phyloP scores from a whole-genome alignment of 2,888 invertebrate genomes.

The Steinernema hermaphroditum region DNA sequence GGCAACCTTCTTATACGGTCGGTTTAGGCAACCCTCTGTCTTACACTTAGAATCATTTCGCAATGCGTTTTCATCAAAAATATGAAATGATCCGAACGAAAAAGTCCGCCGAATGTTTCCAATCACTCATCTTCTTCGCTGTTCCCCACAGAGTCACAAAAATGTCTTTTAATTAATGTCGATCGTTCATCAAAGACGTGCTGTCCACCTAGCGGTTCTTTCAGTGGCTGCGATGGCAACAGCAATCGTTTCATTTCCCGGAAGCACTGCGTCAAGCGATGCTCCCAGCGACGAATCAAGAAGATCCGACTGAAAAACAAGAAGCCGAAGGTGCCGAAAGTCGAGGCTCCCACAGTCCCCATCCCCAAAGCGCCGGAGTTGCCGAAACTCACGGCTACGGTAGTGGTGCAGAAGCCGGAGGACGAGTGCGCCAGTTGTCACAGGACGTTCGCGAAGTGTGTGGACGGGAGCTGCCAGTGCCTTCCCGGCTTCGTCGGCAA shows the following conservation, averaged over 20 bases:
- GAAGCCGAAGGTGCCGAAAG: neutral
- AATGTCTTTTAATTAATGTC: neutral
- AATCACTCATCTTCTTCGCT: neutral
- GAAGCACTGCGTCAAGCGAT: constrained; percentile 42
- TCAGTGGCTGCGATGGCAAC: constrained; percentile 48
- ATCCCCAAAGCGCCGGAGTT: neutral
- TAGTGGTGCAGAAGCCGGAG: neutral
- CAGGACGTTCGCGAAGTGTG: constrained; percentile 53
- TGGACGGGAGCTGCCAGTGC: constrained; percentile 57
- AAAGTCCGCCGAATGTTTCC: neutral
- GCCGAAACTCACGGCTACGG: neutral
- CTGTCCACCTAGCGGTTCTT: no score
- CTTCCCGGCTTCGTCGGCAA: constrained; percentile 55
- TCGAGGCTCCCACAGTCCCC: neutral
- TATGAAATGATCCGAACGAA: neutral
- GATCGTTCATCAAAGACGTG: no score
- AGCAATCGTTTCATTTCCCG: constrained; percentile 43
- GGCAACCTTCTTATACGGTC: no score
- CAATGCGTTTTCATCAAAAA: no score
- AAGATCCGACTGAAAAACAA: constrained; percentile 30
- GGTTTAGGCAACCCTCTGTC: no score
- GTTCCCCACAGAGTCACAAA: neutral
- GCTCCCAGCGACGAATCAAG: constrained; percentile 32
- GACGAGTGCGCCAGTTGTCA: constrained; percentile 47
- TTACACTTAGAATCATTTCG: no score